Percentiles rank a stretch among this genome's conserved stretches.
phyloP scores from a whole-genome alignment of 1,140 invertebrate species.

The Halesus radiatus region DNA sequence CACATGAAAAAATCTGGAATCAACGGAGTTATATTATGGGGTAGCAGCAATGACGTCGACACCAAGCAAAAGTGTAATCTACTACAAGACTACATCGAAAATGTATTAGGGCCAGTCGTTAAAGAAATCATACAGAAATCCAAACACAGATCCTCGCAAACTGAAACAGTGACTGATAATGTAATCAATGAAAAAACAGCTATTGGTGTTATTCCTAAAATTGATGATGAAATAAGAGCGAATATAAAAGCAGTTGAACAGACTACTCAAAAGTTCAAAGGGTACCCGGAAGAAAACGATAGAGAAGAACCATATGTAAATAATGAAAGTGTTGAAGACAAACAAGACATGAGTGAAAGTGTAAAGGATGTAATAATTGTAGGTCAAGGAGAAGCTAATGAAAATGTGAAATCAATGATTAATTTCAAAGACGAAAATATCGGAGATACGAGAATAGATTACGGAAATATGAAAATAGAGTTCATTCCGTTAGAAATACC shows the following conservation, averaged over 20 bases:
- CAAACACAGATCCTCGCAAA: not conserved
- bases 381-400: not conserved
- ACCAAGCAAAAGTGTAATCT: conserved; percentile 74
- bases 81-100: conserved; percentile 73
- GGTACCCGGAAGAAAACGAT: no score
- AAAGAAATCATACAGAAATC: conserved; percentile 57
- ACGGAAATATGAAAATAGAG: no score
- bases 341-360: not conserved
- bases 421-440: not conserved
- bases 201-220: not conserved
- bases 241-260: no score
- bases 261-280: no score
- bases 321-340: not conserved
- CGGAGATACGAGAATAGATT: not conserved
- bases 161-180: not conserved
- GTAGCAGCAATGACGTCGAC: conserved; percentile 79
- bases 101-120: conserved; percentile 73
- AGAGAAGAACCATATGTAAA: not conserved
- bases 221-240: not conserved
- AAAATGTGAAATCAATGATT: not conserved
- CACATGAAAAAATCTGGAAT: conserved; percentile 71
- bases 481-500: no score
- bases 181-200: conserved; percentile 4
- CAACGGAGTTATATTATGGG: conserved; percentile 80
- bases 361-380: not conserved